phyloP scores from a whole-genome alignment of 2,113 vertebrate genomes.

The Indicator indicator region DNA sequence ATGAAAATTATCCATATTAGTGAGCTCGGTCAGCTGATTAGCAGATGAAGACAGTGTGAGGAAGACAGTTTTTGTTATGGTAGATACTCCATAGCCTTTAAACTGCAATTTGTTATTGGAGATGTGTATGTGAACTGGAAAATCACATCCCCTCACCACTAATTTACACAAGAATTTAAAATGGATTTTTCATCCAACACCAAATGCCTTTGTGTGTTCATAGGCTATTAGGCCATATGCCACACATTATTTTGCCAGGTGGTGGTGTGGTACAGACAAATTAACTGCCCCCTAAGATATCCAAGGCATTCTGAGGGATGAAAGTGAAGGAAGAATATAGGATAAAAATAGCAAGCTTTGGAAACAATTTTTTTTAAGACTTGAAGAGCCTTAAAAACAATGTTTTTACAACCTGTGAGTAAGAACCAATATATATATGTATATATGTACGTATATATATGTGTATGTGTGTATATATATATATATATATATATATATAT shows the following conservation, averaged over 20 bases:
- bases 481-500: too few species aligned
- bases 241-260: conserved; percentile 19
- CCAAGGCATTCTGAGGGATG: neutral
- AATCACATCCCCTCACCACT: neutral
- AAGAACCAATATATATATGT: neutral
- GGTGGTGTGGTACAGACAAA: neutral
- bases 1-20: neutral
- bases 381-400: neutral
- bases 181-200: conserved; percentile 17
- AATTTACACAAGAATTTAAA: conserved; percentile 18
- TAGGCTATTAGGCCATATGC: conserved; percentile 20
- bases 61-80: neutral
- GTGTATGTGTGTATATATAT: too few species aligned
- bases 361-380: neutral
- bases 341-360: neutral
- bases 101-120: neutral
- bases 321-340: neutral
- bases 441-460: too few species aligned
- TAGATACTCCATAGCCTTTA: neutral
- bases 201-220: neutral
- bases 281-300: neutral
- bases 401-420: neutral
- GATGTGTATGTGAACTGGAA: neutral
- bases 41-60: neutral
- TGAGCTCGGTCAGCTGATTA: neutral